phyloP scores from a whole-genome alignment of 2,113 vertebrate species.

The Epinephelus lanceolatus region DNA sequence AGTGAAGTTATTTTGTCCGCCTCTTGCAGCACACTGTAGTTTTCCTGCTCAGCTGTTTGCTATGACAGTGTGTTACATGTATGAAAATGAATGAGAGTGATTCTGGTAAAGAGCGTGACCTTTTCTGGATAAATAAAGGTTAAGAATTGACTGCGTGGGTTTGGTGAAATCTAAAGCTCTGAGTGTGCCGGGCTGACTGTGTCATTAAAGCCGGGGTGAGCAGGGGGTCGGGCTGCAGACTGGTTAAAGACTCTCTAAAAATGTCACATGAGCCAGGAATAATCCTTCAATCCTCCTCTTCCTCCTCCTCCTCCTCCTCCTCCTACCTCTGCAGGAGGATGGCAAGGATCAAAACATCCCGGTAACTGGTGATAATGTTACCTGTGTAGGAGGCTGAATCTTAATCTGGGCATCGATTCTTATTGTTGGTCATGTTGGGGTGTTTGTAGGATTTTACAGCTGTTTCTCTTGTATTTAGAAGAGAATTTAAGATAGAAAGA shows the following conservation, averaged over 20 bases:
- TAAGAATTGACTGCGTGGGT: slow-evolving; percentile 12
- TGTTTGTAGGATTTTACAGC: not conserved
- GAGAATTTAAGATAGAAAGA: too few species aligned
- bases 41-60: not conserved
- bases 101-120: not conserved
- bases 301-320: not conserved
- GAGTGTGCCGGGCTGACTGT: not conserved
- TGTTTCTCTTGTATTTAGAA: too few species aligned
- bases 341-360: not conserved
- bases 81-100: slow-evolving; percentile 8
- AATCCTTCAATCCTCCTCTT: not conserved
- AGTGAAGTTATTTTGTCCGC: slow-evolving; percentile 54
- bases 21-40: not conserved
- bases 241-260: slow-evolving; percentile 20
- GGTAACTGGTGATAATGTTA: not conserved
- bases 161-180: slow-evolving; percentile 29
- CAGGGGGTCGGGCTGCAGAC: not conserved
- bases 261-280: slow-evolving; percentile 27
- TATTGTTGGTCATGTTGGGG: not conserved
- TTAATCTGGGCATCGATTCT: not conserved
- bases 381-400: not conserved
- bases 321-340: not conserved
- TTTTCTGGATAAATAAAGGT: slow-evolving; percentile 13
- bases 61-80: not conserved
- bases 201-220: not conserved